A percentile compares a stretch with the other conserved stretches of the same genome.
Conservation (phyloP, 1,140 invertebrate species). For the Harpegnathos saltator region DNA sequence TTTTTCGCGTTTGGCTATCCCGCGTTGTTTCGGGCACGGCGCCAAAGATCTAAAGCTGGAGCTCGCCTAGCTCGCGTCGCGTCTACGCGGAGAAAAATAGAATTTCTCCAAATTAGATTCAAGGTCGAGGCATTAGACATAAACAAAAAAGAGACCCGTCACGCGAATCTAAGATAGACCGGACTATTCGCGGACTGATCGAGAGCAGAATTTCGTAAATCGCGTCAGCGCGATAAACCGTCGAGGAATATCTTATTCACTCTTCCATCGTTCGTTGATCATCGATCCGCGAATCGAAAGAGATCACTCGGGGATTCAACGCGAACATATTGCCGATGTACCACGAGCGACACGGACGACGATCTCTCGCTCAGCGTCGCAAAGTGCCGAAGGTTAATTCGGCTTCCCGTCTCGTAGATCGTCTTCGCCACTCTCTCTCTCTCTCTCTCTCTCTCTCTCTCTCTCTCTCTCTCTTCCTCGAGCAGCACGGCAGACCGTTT, state of each 20-base stretch:
- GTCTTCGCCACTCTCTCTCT: no score
- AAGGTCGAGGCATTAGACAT: conserved; percentile 59
- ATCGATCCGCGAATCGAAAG: not conserved
- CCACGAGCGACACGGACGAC: not conserved
- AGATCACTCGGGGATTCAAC: not conserved
- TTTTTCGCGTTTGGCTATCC: conserved; percentile 59
- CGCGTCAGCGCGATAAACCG: no score
- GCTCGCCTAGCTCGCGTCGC: conserved; percentile 57
- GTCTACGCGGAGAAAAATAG: conserved; percentile 68
- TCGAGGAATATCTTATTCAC: no score
- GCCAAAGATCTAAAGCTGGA: conserved; percentile 69
- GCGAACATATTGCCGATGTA: not conserved
- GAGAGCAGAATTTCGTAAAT: no score
- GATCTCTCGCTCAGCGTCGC: conserved; percentile 3
- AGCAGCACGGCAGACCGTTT: conserved; percentile 17
- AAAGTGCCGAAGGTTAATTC: not conserved
- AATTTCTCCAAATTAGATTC: conserved; percentile 62
- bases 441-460: conserved; percentile 4
- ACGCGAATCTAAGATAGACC: not conserved
- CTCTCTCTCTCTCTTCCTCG: conserved; percentile 14
- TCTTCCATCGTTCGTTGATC: not conserved
- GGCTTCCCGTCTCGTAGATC: conserved; percentile 11
- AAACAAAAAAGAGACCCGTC: conserved; percentile 28
- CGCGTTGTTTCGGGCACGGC: conserved; percentile 54
- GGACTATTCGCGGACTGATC: no score